phyloP scores from a whole-genome alignment of 2,797 vertebrate genomes.

The Merluccius polli region DNA sequence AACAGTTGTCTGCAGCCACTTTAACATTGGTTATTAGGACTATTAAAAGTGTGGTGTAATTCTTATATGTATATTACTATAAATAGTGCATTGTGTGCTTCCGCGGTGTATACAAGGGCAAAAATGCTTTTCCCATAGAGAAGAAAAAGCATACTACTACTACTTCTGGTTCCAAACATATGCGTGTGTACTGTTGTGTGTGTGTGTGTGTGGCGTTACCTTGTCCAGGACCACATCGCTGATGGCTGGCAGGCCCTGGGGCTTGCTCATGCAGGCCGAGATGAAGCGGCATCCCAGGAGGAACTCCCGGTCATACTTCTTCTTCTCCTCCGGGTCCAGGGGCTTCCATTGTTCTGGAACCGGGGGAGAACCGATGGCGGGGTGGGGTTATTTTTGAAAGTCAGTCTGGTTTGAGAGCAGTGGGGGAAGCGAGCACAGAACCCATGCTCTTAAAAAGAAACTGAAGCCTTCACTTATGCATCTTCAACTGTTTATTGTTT shows the following conservation, averaged over 20 bases:
- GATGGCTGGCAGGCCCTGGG: conserved; percentile 91
- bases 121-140: too few relatives aligned
- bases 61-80: too few relatives aligned
- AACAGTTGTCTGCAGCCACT: too few relatives aligned
- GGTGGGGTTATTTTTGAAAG: neutral
- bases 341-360: conserved; percentile 90
- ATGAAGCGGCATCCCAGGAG: conserved; percentile 93
- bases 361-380: neutral
- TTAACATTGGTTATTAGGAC: too few relatives aligned
- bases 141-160: too few relatives aligned
- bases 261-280: conserved; percentile 93
- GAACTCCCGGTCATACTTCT: conserved; percentile 93
- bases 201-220: conserved; percentile 60
- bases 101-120: too few relatives aligned
- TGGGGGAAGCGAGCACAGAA: neutral
- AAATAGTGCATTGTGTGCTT: too few relatives aligned
- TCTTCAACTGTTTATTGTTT: neutral
- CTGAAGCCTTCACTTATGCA: neutral
- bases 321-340: conserved; percentile 90
- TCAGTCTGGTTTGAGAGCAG: neutral
- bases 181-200: neutral
- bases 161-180: conserved; percentile 34
- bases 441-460: neutral
- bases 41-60: too few relatives aligned
- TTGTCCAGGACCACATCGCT: conserved; percentile 94